Evolutionary conservation across 2,797 vertebrate genomes (phyloP), one percentile per base, ranked within the genome.

Genomic region (Thamnophis elegans): DNA sequence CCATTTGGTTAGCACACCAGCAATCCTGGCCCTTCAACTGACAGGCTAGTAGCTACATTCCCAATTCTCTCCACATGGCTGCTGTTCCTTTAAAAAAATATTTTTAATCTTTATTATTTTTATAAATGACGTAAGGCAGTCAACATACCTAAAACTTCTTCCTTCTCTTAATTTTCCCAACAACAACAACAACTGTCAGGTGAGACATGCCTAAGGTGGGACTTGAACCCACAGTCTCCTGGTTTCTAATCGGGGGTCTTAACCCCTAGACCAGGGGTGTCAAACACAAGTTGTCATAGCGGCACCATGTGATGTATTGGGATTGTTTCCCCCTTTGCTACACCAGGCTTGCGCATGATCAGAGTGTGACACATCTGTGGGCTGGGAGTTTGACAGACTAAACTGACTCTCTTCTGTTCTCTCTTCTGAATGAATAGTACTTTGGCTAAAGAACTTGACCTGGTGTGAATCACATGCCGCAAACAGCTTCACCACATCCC

Each of bases 221-320:
- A 73, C 14, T 73, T 18, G 16, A 36, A 73, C 7, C 7, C 65
- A 73, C 65, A 73, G 14, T 73, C 14, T 16, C n/a, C 62, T 68
- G n/a, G 14, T 73, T 20, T 73, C 32, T 36, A 73, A 18, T 73
- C n/a, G 36, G 16, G 14, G 16, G 32, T 36, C 7, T 73, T 73
- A 36, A 36, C 7, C n/a, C 7, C n/a, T 73, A 62, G 11, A 28
- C 60, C 10, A 26, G 59, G 25, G 25, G 9, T 26, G 9, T 60
- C 59, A 60, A 60, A 60, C 3, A 1, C 25, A 26, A 5, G 9
- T 26, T 0, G 1, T 60, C 25, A 26, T 1, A 0, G 9, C 0
- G 2, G 22, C 25, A 1, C 26, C 25, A 60, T 1, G 3, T 60
- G 59, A 60, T 1, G 1, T 60, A 60, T 60, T 60, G 59, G 59